Evolutionary conservation across 2,113 vertebrate genomes (phyloP).

Genomic region (Ramphastos sulfuratus): DNA sequence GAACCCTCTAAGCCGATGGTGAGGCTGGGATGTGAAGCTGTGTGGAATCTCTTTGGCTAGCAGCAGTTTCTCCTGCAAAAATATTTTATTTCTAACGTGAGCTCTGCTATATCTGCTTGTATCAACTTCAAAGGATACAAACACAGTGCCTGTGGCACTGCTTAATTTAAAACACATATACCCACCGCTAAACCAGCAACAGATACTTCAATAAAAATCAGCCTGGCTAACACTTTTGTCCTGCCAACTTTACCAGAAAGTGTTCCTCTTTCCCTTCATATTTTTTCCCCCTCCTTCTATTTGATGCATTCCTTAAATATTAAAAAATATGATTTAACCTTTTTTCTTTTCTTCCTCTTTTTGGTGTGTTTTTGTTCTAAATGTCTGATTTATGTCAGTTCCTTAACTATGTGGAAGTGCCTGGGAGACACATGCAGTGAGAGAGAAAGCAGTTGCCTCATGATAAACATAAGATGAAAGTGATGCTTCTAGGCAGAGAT

Average conservation of each 20-base stretch:
- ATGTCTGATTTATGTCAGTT: slow-evolving; percentile 40
- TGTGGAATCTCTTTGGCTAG: slow-evolving; percentile 28
- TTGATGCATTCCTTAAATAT: slow-evolving; percentile 6
- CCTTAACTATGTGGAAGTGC: slow-evolving; percentile 5
- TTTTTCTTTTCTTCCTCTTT: neutral
- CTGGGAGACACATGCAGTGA: slow-evolving; percentile 22
- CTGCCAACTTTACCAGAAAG: neutral
- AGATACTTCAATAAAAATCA: neutral
- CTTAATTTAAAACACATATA: slow-evolving; percentile 42
- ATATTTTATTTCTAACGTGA: slow-evolving; percentile 39
- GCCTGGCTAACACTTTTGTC: neutral
- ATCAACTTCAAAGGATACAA: slow-evolving; percentile 34
- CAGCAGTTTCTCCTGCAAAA: slow-evolving; percentile 45
- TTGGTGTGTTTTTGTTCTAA: neutral
- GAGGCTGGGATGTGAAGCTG: slow-evolving; percentile 2
- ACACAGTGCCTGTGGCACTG: slow-evolving; percentile 2
- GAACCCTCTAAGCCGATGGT: neutral
- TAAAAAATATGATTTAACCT: slow-evolving; percentile 1
- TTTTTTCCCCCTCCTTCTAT: neutral
- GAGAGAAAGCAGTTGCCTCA: slow-evolving; percentile 22
- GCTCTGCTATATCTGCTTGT: slow-evolving; percentile 21
- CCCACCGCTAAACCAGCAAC: neutral
- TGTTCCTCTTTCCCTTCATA: neutral
- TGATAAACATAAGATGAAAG: slow-evolving; percentile 52
- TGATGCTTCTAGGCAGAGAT: slow-evolving; percentile 40